phyloP scores from a whole-genome alignment of 2,797 vertebrate species.

The Manis pentadactyla region DNA sequence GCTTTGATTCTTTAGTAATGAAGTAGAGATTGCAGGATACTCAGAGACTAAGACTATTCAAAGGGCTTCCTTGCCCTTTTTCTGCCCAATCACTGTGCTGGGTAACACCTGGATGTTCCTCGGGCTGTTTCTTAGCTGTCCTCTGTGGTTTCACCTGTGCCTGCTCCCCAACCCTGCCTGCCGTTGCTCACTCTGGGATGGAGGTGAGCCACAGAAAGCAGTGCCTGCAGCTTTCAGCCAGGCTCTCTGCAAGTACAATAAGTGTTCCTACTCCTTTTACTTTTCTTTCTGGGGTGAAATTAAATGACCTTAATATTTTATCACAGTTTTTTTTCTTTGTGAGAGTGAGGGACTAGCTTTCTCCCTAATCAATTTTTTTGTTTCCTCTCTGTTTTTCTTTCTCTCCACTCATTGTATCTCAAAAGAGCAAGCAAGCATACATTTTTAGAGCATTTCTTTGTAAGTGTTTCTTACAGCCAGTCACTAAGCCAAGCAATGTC shows the following conservation, averaged over 20 bases:
- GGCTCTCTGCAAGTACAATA: neutral
- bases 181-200: neutral
- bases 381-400: neutral
- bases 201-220: neutral
- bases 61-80: neutral
- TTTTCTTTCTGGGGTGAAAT: neutral
- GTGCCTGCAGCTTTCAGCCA: neutral
- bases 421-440: neutral
- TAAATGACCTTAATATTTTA: neutral
- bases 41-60: neutral
- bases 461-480: neutral
- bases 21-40: neutral
- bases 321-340: neutral
- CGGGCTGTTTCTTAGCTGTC: neutral
- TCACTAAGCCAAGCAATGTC: neutral
- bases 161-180: neutral
- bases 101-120: neutral
- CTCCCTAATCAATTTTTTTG: neutral
- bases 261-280: neutral
- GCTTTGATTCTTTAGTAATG: neutral
- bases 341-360: neutral
- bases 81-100: neutral
- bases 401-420: neutral
- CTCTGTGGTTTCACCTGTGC: neutral
- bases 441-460: neutral